Evolutionary conservation across 2,797 vertebrate species (phyloP).

Genomic region (Zalophus californianus): DNA sequence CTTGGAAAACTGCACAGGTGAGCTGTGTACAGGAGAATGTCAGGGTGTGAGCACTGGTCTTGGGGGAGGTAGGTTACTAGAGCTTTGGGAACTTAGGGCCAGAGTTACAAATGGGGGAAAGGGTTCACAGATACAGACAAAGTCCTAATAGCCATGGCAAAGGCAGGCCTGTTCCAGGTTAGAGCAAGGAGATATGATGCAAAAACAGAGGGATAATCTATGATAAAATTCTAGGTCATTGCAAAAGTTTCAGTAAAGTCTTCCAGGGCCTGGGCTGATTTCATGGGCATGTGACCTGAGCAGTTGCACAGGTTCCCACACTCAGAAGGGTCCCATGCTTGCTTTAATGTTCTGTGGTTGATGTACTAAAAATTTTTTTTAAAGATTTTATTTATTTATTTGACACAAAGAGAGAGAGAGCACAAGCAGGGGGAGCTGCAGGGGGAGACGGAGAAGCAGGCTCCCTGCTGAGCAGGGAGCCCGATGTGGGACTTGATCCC

Average conservation of each 20-base stretch:
- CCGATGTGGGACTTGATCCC: neutral
- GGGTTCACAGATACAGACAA: neutral
- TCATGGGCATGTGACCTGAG: neutral
- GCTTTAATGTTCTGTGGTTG: neutral
- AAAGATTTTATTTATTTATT: neutral
- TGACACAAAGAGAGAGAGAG: neutral
- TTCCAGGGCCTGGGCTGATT: neutral
- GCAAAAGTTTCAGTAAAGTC: neutral
- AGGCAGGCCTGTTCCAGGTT: neutral
- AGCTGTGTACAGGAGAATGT: neutral
- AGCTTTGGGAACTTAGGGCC: neutral
- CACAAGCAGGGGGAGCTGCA: neutral
- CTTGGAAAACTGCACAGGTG: conserved; percentile 57
- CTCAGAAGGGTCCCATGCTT: neutral
- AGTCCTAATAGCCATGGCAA: neutral
- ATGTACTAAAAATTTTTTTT: neutral
- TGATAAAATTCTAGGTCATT: neutral
- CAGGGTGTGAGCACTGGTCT: neutral
- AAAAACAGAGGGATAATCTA: neutral
- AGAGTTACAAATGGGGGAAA: neutral
- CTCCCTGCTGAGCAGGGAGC: neutral
- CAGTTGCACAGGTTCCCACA: neutral
- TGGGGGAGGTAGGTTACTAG: neutral
- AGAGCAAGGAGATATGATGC: neutral
- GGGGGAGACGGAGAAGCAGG: neutral